phyloP scores from a whole-genome alignment of 2,888 invertebrate species.

The Cremastobaeus sp. region DNA sequence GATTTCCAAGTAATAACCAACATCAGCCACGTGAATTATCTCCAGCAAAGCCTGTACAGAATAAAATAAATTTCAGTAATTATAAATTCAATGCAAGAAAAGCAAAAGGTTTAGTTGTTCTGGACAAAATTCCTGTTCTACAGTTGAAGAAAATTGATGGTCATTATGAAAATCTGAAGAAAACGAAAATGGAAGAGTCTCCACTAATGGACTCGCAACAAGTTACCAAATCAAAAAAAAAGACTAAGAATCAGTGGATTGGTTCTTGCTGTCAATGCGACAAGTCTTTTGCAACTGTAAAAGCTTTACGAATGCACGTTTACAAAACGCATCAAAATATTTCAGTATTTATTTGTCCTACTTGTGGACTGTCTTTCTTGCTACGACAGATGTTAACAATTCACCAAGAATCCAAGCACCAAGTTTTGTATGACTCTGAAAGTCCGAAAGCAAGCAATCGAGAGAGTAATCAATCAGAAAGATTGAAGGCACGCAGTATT shows the following conservation, averaged over 20 bases:
- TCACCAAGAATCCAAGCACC: too few relatives aligned
- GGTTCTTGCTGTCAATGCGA: constrained; percentile 14
- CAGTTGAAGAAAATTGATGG: constrained; percentile 15
- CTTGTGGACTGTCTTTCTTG: constrained; percentile 20
- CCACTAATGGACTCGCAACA: too few relatives aligned
- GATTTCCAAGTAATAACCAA: background rate
- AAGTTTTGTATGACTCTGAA: too few relatives aligned
- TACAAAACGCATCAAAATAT: background rate
- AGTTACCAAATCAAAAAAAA: background rate
- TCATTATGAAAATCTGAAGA: background rate
- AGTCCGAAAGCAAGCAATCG: too few relatives aligned
- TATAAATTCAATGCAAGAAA: background rate
- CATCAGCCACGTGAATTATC: background rate
- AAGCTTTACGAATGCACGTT: constrained; percentile 7
- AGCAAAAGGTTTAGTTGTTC: constrained; percentile 5
- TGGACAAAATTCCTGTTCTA: constrained; percentile 31
- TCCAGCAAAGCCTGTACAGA: too few relatives aligned
- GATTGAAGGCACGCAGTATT: too few relatives aligned
- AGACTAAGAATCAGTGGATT: background rate
- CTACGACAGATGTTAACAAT: too few relatives aligned
- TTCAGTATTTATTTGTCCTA: constrained; percentile 6
- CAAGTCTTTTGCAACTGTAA: background rate
- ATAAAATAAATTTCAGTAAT: background rate
- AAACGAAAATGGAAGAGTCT: background rate
- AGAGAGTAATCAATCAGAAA: too few relatives aligned